phyloP scores from a whole-genome alignment of 2,113 vertebrate species.

The Solea solea region DNA sequence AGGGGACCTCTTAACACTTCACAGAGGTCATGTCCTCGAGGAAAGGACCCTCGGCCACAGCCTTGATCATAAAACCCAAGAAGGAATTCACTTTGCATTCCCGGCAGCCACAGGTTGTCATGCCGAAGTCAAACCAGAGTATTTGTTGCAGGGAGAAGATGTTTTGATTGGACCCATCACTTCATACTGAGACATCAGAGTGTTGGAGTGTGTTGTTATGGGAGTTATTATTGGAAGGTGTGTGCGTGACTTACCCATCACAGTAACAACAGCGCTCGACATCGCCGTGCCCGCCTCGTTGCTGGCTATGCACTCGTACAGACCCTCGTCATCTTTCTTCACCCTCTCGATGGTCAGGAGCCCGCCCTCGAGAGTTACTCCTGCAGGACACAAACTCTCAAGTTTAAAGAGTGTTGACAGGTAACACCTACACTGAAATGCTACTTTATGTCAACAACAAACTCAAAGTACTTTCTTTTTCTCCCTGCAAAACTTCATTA shows the following conservation, averaged over 20 bases:
- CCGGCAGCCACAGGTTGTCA: constrained; percentile 58
- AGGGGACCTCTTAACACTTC: constrained; percentile 67
- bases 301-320: constrained; percentile 86
- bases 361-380: constrained; percentile 84
- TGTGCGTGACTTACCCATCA: constrained; percentile 82
- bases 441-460: background rate
- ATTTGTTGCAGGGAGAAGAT: constrained; percentile 46
- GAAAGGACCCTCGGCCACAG: constrained; percentile 60
- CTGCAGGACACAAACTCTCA: constrained; percentile 68
- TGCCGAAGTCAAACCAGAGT: constrained; percentile 43
- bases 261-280: constrained; percentile 84
- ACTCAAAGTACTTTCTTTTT: no score
- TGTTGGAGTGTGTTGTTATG: background rate
- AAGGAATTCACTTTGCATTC: constrained; percentile 74
- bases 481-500: no score
- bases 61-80: constrained; percentile 70
- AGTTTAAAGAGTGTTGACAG: background rate
- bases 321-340: constrained; percentile 92
- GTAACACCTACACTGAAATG: background rate
- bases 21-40: constrained; percentile 74
- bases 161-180: constrained; percentile 14
- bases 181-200: constrained; percentile 1
- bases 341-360: constrained; percentile 87
- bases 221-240: background rate
- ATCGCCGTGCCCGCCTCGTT: constrained; percentile 84